Conservation (phyloP, 2,113 vertebrate species). For the Donacobius atricapilla region DNA sequence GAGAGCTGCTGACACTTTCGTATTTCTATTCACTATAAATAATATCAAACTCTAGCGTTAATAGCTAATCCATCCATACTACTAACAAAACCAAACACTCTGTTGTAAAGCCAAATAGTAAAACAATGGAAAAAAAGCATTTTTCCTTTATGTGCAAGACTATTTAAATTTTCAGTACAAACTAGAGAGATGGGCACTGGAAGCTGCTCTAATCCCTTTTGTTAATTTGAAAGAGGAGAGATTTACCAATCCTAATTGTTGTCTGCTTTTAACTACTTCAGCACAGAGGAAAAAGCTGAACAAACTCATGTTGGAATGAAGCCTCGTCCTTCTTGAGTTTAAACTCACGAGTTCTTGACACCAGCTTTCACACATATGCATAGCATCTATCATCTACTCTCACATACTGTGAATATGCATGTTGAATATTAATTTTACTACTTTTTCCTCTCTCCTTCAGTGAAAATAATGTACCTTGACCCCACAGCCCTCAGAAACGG, state of each 20-base stretch:
- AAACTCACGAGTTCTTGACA: constrained; percentile 39
- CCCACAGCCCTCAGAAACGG: neutral
- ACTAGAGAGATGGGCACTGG: neutral
- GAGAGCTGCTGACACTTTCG: neutral
- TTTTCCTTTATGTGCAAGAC: neutral
- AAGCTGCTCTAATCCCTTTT: neutral
- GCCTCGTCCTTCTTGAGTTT: neutral
- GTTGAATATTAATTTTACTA: neutral
- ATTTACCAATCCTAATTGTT: neutral
- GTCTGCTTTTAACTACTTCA: neutral
- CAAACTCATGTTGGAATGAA: constrained; percentile 1
- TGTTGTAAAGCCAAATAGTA: neutral
- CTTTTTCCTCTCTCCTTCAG: neutral
- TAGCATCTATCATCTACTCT: neutral
- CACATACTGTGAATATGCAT: neutral
- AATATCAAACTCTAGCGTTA: neutral
- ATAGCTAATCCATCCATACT: neutral
- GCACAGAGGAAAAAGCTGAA: neutral
- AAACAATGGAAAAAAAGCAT: neutral
- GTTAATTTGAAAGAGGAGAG: neutral
- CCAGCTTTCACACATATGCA: neutral
- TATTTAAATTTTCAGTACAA: neutral
- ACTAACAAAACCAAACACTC: neutral
- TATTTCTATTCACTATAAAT: neutral
- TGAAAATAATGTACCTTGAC: neutral